These are phyloP conservation scores for Strigamia maritima DNA, from an alignment of 2,888 invertebrate species.

Conservation along the genomic window DNA sequence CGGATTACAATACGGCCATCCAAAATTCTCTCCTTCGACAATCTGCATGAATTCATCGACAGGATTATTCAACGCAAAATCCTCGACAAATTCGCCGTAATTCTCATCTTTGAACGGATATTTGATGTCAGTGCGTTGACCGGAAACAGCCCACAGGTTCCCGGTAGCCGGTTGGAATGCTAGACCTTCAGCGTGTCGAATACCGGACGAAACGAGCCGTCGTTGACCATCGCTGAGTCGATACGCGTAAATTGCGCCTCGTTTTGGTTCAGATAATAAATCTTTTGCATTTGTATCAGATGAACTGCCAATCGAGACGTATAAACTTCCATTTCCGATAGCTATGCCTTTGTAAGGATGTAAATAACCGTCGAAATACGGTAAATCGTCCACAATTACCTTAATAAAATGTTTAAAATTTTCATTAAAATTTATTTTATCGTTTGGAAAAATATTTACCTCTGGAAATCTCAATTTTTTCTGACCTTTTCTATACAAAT, in stretches of 20 bases:
- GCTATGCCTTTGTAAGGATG: constrained; percentile 11
- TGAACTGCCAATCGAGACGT: constrained; percentile 18
- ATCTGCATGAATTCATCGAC: not conserved
- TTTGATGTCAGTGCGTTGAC: not conserved
- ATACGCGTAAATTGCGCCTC: constrained; percentile 30
- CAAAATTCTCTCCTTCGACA: not conserved
- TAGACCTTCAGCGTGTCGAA: constrained; percentile 32
- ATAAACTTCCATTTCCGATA: not conserved
- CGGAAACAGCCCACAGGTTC: constrained; percentile 16
- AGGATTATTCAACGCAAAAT: not conserved
- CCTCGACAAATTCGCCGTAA: not conserved
- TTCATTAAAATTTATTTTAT: too few relatives aligned
- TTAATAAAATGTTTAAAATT: too few relatives aligned
- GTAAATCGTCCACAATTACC: too few relatives aligned
- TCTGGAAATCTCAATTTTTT: too few relatives aligned
- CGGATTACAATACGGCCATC: constrained; percentile 34
- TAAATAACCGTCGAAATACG: too few relatives aligned
- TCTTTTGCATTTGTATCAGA: not conserved
- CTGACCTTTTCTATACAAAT: not conserved
- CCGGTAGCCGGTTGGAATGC: not conserved
- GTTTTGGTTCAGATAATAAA: not conserved
- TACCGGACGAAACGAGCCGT: not conserved
- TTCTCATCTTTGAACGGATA: constrained; percentile 16
- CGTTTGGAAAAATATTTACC: too few relatives aligned
- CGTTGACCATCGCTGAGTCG: not conserved